Percentiles rank a stretch among this genome's conserved stretches.
Conservation (phyloP, 1,140 invertebrate genomes). For the Heliconius nattereri region DNA sequence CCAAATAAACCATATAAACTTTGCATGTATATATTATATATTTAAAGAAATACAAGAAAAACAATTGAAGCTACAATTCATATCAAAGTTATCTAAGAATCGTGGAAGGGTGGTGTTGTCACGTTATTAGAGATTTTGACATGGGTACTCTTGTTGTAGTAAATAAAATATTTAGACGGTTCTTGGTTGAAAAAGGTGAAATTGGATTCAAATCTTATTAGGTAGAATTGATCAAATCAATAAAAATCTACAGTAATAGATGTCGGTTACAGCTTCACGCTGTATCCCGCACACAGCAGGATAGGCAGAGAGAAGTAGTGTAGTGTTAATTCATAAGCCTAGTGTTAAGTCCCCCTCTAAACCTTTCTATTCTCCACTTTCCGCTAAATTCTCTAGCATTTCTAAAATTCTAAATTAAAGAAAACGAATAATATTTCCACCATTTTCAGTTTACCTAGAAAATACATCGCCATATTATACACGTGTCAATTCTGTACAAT, state of each 20-base stretch:
- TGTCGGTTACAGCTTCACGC: too few relatives aligned
- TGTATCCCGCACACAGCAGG: too few relatives aligned
- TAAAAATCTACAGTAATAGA: too few relatives aligned
- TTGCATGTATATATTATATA: too few relatives aligned
- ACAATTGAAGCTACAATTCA: background rate
- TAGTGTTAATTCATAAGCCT: too few relatives aligned
- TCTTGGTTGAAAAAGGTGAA: background rate
- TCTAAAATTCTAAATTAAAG: background rate
- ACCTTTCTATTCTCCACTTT: too few relatives aligned
- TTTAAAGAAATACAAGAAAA: background rate
- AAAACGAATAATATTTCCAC: background rate
- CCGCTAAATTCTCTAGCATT: too few relatives aligned
- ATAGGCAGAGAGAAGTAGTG: too few relatives aligned
- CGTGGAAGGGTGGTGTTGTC: slow-evolving; percentile 8
- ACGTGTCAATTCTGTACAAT: background rate
- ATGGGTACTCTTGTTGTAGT: slow-evolving; percentile 22
- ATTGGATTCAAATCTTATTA: too few relatives aligned
- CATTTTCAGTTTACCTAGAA: background rate
- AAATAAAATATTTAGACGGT: background rate
- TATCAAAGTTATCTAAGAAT: background rate
- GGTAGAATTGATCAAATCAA: too few relatives aligned
- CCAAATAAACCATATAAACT: too few relatives aligned
- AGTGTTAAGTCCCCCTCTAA: too few relatives aligned
- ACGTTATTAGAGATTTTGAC: slow-evolving; percentile 38
- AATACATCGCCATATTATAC: background rate